phyloP scores from a whole-genome alignment of 2,113 vertebrate genomes.

The Ochotona princeps region DNA sequence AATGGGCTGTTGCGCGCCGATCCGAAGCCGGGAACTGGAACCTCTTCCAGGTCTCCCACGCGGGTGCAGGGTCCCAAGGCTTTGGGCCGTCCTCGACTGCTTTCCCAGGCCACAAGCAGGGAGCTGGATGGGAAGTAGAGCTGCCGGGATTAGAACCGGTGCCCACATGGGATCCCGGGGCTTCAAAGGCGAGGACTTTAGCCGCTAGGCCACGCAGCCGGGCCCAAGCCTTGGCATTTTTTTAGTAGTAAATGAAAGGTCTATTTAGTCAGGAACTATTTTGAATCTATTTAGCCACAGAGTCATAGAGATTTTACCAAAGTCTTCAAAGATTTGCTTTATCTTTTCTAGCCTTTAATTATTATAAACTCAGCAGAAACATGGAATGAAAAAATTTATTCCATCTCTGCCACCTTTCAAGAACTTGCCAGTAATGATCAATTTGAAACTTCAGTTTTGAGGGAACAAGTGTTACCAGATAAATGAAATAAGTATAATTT shows the following conservation, averaged over 20 bases:
- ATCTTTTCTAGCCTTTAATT: not conserved
- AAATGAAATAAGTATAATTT: constrained; percentile 1
- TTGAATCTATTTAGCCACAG: not conserved
- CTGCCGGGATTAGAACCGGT: no score
- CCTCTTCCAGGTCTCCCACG: no score
- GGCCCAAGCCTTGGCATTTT: no score
- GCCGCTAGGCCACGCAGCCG: no score
- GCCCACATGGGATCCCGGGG: no score
- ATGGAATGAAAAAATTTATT: not conserved
- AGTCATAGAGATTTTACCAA: not conserved
- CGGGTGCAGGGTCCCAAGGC: no score
- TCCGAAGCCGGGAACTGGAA: no score
- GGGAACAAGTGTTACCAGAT: not conserved
- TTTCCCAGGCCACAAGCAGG: no score
- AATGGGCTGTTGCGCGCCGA: no score
- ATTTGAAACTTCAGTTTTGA: not conserved
- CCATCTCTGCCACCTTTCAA: not conserved
- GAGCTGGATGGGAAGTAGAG: no score
- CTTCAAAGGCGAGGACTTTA: no score
- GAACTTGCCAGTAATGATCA: not conserved
- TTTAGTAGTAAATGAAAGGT: not conserved
- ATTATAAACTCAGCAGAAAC: not conserved
- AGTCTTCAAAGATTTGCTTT: not conserved
- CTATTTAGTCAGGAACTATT: not conserved
- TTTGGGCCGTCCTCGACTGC: no score